Evolutionary conservation across 2,797 vertebrate genomes (phyloP).

Genomic region (Erithacus rubecula): DNA sequence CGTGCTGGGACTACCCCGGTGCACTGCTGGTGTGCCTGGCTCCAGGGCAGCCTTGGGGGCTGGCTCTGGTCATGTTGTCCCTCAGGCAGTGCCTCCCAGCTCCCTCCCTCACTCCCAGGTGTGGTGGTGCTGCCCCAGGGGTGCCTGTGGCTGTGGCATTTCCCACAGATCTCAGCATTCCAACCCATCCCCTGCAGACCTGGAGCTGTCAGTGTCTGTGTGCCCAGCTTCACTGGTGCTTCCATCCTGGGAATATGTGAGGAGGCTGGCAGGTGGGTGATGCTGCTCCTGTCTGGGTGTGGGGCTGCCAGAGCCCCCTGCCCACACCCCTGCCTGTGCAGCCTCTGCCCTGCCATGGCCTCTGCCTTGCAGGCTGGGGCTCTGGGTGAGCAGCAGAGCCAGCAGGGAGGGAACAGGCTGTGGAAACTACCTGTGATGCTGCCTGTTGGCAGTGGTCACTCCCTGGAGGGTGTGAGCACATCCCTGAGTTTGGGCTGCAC

Average conservation of each 20-base stretch:
- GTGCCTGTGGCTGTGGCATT: neutral
- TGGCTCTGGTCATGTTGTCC: neutral
- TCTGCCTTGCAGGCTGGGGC: neutral
- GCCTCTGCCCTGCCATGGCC: neutral
- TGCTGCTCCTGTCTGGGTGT: neutral
- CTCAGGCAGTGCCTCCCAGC: neutral
- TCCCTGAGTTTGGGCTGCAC: neutral
- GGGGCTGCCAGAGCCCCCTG: neutral
- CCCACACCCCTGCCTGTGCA: rapidly evolving
- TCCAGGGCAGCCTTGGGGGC: neutral
- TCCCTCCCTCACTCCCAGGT: neutral
- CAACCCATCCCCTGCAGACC: neutral
- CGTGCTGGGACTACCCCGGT: rapidly evolving
- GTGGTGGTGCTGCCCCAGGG: rapidly evolving
- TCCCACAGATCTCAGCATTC: neutral
- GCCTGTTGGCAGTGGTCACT: neutral
- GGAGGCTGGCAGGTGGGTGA: neutral
- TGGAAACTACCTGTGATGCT: neutral
- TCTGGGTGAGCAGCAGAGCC: neutral
- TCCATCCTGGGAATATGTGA: neutral
- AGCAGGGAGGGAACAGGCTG: neutral
- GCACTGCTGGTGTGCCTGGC: rapidly evolving
- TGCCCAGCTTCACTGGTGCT: rapidly evolving
- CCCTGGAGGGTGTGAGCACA: neutral
- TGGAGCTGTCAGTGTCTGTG: rapidly evolving